These are phyloP conservation scores for Mystacornis crossleyi DNA, from an alignment of 2,113 vertebrate genomes.

Conservation along the genomic window DNA sequence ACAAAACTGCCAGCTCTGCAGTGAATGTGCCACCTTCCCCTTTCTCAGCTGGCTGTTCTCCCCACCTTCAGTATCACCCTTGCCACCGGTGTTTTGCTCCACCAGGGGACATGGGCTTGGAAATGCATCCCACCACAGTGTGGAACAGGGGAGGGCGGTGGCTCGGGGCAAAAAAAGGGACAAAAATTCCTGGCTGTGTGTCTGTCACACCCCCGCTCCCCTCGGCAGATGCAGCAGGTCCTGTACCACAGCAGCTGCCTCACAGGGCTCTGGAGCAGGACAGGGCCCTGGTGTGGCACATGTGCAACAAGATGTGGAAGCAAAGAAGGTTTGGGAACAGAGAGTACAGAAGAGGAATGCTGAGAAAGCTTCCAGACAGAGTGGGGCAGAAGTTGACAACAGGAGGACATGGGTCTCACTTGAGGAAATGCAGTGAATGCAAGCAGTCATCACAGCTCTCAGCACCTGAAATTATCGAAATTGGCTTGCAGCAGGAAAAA, in stretches of 20 bases:
- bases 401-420: accelerated
- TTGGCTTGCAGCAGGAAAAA: not conserved
- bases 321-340: not conserved
- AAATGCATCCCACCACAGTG: too few species aligned
- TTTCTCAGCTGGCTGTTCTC: not conserved
- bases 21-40: not conserved
- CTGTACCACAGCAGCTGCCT: not conserved
- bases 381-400: not conserved
- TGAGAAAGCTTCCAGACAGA: not conserved
- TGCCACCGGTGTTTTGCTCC: accelerated
- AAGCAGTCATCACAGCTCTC: not conserved
- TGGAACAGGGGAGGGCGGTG: not conserved
- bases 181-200: not conserved
- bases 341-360: not conserved
- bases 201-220: accelerated
- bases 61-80: not conserved
- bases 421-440: not conserved
- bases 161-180: not conserved
- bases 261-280: not conserved
- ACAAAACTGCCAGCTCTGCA: not conserved
- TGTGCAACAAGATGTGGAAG: not conserved
- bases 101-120: accelerated
- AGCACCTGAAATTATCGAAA: not conserved
- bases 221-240: not conserved
- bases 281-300: not conserved